Base-by-base conservation (phyloP, 1,140 invertebrate species). In the Babylonia areolata region DNA sequence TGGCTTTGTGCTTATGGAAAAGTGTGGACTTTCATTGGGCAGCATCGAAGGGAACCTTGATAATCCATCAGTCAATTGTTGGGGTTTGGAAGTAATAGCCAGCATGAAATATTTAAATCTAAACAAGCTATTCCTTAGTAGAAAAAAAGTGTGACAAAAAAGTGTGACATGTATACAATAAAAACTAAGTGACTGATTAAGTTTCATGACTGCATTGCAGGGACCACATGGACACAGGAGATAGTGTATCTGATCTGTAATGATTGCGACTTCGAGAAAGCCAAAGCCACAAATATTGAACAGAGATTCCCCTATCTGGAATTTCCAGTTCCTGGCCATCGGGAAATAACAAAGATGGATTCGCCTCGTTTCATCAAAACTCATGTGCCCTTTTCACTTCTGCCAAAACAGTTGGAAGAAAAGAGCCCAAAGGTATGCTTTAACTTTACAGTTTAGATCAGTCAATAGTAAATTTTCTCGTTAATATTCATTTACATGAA, bases 361-460 rank as follows among this genome's bases (percentile, higher is more conserved):
- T 90, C 91, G 9, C 93, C 93, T 9, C 88, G 95, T 42, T 91
- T 95, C 42, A 94, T 95, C 37, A 95, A 95, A 90, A 94, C 94
- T 73, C 95, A 95, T 87, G 90, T 95, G 17, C 95, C 95, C 17
- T 90, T 90, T 35, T 88, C 91, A 51, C 87, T 95, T 20, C 85
- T 95, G 46, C 95, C 95, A 28, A 87, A 91, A 35, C 83, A 90
- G 39, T 84, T 94, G 15, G 80, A 87, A 46, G 89, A 92, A 46
- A 90, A 90, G 37, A 95, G 95, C 12, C 96, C 95, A 92, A 96
- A 96, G 93, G 96, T 95, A 91, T 54, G 46, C 17, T n/a, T n/a
- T n/a, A n/a, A n/a, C n/a, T n/a, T n/a, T n/a, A n/a, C n/a, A n/a
- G n/a, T n/a, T n/a, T n/a, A n/a, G n/a, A n/a, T n/a, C n/a, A n/a